Conservation (phyloP, 2,888 invertebrate species). For the Tinea pellionella region DNA sequence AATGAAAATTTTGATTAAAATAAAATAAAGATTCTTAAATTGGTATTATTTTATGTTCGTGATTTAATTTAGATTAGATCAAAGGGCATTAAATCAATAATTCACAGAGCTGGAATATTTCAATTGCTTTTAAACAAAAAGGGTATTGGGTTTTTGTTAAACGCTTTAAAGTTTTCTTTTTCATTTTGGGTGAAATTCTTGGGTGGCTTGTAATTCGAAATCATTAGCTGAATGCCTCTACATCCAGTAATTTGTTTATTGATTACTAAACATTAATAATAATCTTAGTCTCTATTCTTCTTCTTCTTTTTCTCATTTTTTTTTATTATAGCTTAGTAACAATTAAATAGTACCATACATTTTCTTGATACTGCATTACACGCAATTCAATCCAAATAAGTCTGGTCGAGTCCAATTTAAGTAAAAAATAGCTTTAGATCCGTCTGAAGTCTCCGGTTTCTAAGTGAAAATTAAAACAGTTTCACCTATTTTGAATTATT, state of each 20-base stretch:
- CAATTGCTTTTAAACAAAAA: slow-evolving; percentile 70
- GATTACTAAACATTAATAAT: too few relatives aligned
- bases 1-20: neutral
- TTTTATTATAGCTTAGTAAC: too few relatives aligned
- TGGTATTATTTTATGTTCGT: neutral
- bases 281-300: too few relatives aligned
- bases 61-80: slow-evolving; percentile 35
- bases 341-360: too few relatives aligned
- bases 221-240: neutral
- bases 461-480: too few relatives aligned
- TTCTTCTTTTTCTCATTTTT: too few relatives aligned
- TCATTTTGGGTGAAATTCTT: neutral
- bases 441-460: too few relatives aligned
- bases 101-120: slow-evolving; percentile 70
- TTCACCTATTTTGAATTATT: too few relatives aligned
- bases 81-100: slow-evolving; percentile 50
- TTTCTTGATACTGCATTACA: too few relatives aligned
- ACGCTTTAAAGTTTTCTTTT: slow-evolving; percentile 48
- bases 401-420: too few relatives aligned
- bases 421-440: too few relatives aligned
- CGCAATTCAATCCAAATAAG: too few relatives aligned
- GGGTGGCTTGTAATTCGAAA: neutral
- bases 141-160: slow-evolving; percentile 49
- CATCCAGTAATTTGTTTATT: neutral
- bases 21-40: neutral